These are phyloP conservation scores for Cataglyphis cursor DNA, from an alignment of 2,888 invertebrate genomes.

Conservation along the genomic window DNA sequence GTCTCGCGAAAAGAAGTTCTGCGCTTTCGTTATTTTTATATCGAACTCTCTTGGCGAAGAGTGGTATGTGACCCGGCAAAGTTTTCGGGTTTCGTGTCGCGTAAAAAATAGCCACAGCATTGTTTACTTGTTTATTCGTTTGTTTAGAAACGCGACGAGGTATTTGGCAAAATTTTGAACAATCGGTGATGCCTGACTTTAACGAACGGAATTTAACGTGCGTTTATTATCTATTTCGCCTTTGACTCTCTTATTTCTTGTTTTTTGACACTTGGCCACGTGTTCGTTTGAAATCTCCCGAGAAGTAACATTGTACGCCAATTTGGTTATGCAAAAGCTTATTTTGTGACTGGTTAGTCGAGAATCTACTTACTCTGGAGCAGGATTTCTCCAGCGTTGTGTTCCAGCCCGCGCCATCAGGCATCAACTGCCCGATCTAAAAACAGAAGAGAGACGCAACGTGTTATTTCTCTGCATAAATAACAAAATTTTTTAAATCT, in stretches of 20 bases:
- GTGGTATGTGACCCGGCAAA: not conserved
- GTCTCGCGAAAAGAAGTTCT: not conserved
- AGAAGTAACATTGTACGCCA: not conserved
- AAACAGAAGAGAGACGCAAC: slow-evolving; percentile 81
- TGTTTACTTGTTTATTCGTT: not conserved
- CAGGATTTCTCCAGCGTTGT: slow-evolving; percentile 92
- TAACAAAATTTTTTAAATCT: not conserved
- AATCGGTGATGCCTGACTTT: slow-evolving; percentile 5
- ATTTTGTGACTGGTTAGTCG: slow-evolving; percentile 8
- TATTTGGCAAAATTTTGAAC: not conserved
- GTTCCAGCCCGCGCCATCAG: slow-evolving; percentile 93
- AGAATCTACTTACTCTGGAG: slow-evolving; percentile 90
- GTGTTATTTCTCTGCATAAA: not conserved
- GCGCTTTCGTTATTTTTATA: slow-evolving; percentile 34
- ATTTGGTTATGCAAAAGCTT: not conserved
- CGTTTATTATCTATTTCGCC: not conserved
- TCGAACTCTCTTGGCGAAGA: slow-evolving; percentile 4
- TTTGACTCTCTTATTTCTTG: not conserved
- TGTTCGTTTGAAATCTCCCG: not conserved
- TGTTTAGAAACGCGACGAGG: slow-evolving; percentile 3
- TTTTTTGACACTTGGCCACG: not conserved
- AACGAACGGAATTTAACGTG: too few relatives aligned
- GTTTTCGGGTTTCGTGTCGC: slow-evolving; percentile 14
- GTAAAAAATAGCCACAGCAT: not conserved
- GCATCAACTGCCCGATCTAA: slow-evolving; percentile 89